phyloP scores from a whole-genome alignment of 2,113 vertebrate species.

The Trinectes maculatus region DNA sequence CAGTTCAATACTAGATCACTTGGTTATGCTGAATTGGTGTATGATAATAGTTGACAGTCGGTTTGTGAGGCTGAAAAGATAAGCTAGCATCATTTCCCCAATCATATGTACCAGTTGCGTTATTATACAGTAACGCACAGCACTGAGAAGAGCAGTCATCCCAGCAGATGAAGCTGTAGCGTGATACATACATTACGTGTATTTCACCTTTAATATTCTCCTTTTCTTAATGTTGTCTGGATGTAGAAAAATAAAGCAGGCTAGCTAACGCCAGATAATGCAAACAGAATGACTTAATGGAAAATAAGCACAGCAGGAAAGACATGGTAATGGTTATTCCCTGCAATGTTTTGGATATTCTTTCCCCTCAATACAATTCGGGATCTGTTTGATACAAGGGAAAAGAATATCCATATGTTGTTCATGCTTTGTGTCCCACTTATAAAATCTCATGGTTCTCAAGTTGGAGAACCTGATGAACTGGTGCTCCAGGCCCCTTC shows the following conservation, averaged over 20 bases:
- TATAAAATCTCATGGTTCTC: neutral
- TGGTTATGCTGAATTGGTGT: neutral
- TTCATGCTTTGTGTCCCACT: neutral
- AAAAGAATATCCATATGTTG: constrained; percentile 32
- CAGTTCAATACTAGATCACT: neutral
- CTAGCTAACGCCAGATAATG: neutral
- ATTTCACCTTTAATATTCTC: neutral
- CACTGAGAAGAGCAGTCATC: neutral
- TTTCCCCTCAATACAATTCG: too few relatives aligned
- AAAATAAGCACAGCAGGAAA: neutral
- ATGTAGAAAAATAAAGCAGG: neutral
- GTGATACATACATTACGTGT: neutral
- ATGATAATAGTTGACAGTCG: neutral
- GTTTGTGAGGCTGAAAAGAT: neutral
- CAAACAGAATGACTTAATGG: too few relatives aligned
- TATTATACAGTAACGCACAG: neutral
- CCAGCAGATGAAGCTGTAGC: too few relatives aligned
- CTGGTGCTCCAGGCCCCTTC: neutral
- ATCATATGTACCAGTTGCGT: constrained; percentile 12
- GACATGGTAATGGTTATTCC: too few relatives aligned
- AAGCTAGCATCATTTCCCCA: constrained; percentile 28
- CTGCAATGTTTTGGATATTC: neutral
- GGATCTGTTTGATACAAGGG: too few relatives aligned
- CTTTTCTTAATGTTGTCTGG: neutral
- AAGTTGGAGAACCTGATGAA: constrained; percentile 1